Evolutionary conservation across 2,888 invertebrate genomes (phyloP).

Genomic region (Agrenia bidenticulata): DNA sequence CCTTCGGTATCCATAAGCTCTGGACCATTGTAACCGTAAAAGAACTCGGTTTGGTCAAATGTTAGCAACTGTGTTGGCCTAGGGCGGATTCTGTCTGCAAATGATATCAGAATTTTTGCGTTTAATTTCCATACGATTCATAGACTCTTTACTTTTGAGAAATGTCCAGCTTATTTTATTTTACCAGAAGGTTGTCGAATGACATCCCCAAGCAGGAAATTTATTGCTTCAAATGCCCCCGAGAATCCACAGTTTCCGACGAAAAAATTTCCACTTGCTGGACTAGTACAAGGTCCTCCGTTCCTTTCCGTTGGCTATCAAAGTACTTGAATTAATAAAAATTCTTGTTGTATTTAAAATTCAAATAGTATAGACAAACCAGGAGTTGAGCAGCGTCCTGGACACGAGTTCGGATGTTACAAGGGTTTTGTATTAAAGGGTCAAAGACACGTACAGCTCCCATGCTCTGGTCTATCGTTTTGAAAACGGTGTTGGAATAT

Average conservation of each 20-base stretch:
- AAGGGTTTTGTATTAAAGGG: conserved; percentile 39
- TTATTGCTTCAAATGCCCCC: conserved; percentile 40
- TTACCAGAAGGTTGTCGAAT: conserved; percentile 32
- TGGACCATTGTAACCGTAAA: conserved; percentile 32
- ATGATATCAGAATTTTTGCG: neutral
- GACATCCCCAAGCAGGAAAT: conserved; percentile 38
- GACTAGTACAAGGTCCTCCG: conserved; percentile 35
- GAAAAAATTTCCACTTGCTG: conserved; percentile 30
- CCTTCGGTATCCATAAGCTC: conserved; percentile 44
- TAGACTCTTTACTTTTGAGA: neutral
- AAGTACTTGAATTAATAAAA: neutral
- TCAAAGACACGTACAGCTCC: conserved; percentile 43
- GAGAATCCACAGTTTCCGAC: conserved; percentile 49
- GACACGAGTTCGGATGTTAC: conserved; percentile 35
- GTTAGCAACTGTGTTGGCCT: conserved; percentile 27
- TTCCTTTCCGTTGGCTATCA: conserved; percentile 39
- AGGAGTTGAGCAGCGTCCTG: conserved; percentile 41
- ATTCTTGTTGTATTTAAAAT: neutral
- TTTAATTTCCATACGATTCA: neutral
- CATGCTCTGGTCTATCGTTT: conserved; percentile 33
- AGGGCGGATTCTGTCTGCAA: conserved; percentile 16
- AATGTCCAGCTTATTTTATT: neutral
- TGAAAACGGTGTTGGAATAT: neutral
- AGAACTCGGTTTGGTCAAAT: conserved; percentile 50
- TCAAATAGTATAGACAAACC: conserved; percentile 22